Conservation (phyloP, 2,113 vertebrate genomes). For the Marmota monax region DNA sequence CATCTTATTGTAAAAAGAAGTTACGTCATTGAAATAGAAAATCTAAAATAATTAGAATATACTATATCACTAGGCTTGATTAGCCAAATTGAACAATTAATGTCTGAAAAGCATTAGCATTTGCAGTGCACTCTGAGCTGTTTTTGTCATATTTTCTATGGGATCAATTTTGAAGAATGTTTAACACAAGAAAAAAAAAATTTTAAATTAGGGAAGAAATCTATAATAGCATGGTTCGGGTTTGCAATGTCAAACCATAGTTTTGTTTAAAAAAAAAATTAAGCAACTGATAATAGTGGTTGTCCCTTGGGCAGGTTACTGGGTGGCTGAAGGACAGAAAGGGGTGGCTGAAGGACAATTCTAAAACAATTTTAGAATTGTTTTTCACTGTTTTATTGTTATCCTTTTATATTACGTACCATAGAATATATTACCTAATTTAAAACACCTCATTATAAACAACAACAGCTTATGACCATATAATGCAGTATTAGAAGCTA, state of each 20-base stretch:
- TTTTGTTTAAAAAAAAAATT: slow-evolving; percentile 14
- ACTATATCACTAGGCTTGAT: slow-evolving; percentile 69
- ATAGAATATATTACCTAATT: not conserved
- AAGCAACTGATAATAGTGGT: not conserved
- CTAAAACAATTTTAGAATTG: not conserved
- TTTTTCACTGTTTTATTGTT: not conserved
- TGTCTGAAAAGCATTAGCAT: slow-evolving; percentile 69
- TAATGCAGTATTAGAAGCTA: not conserved
- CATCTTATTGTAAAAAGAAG: slow-evolving; percentile 79
- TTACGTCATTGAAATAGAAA: slow-evolving; percentile 71
- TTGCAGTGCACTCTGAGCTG: slow-evolving; percentile 2
- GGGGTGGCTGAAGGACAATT: not conserved
- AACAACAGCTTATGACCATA: not conserved
- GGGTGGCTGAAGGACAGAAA: not conserved
- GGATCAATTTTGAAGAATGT: slow-evolving; percentile 62
- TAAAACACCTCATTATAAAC: slow-evolving; percentile 28
- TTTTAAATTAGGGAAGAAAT: slow-evolving; percentile 29
- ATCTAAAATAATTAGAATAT: slow-evolving; percentile 73
- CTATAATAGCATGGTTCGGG: not conserved
- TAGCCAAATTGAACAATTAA: slow-evolving; percentile 74
- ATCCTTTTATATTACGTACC: slow-evolving; percentile 2
- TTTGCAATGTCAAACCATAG: not conserved
- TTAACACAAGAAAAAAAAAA: slow-evolving; percentile 24
- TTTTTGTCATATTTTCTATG: slow-evolving; percentile 59
- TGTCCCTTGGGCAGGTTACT: not conserved